phyloP scores from a whole-genome alignment of 2,113 vertebrate species.

The Strix aluco region DNA sequence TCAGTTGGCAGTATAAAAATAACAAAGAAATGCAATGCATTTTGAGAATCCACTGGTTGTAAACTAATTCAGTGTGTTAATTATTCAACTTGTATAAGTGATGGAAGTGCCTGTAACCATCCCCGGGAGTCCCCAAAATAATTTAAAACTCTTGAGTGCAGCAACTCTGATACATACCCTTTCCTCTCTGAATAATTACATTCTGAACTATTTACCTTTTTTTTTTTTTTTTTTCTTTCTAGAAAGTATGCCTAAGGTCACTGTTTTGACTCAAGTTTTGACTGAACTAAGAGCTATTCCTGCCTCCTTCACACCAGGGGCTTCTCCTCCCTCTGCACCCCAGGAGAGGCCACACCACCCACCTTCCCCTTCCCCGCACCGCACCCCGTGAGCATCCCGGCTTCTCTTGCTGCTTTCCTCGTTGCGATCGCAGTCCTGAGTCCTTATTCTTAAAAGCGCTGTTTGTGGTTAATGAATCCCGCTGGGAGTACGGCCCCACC shows the following conservation, averaged over 20 bases:
- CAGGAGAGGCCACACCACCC: too few relatives aligned
- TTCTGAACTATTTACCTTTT: not conserved
- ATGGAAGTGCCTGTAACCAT: too few relatives aligned
- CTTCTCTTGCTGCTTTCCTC: too few relatives aligned
- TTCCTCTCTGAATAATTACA: not conserved
- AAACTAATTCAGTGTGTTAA: not conserved
- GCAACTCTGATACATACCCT: fast-evolving
- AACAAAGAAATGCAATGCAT: not conserved
- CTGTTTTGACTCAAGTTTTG: not conserved
- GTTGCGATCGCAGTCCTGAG: fast-evolving
- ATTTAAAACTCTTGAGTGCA: not conserved
- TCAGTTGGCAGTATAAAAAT: not conserved
- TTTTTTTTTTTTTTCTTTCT: not conserved
- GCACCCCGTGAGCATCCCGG: fast-evolving
- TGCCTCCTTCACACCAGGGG: too few relatives aligned
- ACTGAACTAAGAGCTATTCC: fast-evolving
- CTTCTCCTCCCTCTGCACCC: not conserved
- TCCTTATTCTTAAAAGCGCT: too few relatives aligned
- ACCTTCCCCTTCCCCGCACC: too few relatives aligned
- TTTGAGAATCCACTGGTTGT: not conserved
- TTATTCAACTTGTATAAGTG: not conserved
- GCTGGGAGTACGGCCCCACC: fast-evolving
- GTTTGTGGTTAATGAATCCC: too few relatives aligned
- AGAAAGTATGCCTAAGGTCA: not conserved
- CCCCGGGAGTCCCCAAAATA: not conserved